Conservation (phyloP, 2,888 invertebrate genomes). For the Mechanitis mazaeus region DNA sequence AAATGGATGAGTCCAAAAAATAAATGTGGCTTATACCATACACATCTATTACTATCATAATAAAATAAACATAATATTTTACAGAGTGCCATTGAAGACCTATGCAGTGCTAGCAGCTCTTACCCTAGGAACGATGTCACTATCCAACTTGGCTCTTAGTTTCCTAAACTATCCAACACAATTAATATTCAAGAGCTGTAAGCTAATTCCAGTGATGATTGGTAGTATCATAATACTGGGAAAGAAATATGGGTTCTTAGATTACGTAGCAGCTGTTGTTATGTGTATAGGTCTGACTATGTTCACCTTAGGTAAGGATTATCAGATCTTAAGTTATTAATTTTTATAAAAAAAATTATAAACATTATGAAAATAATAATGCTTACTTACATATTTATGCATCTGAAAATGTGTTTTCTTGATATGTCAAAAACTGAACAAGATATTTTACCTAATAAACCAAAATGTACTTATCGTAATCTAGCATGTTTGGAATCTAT, state of each 20-base stretch:
- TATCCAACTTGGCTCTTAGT: constrained; percentile 95
- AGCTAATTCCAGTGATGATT: constrained; percentile 95
- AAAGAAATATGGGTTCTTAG: constrained; percentile 88
- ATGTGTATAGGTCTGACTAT: constrained; percentile 94
- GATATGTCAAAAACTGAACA: too few relatives aligned
- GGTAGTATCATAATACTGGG: constrained; percentile 95
- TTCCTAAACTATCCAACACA: constrained; percentile 98
- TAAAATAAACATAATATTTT: constrained; percentile 37
- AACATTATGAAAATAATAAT: too few relatives aligned
- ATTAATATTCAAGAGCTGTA: constrained; percentile 98
- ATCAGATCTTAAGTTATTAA: background rate
- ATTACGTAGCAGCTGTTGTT: constrained; percentile 87
- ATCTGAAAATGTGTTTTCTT: too few relatives aligned
- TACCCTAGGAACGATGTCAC: constrained; percentile 96
- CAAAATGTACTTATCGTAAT: too few relatives aligned
- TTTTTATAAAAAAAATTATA: too few relatives aligned
- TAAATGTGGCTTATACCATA: too few relatives aligned
- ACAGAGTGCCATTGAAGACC: constrained; percentile 87
- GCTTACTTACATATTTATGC: too few relatives aligned
- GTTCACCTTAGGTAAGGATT: constrained; percentile 88
- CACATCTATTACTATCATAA: too few relatives aligned
- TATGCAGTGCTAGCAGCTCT: constrained; percentile 90
- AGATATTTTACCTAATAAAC: too few relatives aligned
- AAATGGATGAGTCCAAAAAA: too few relatives aligned
- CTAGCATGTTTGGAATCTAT: too few relatives aligned